Percentiles rank a stretch among this genome's conserved stretches.
Conservation (phyloP, 2,888 invertebrate species). For the Bugulina stolonifera region DNA sequence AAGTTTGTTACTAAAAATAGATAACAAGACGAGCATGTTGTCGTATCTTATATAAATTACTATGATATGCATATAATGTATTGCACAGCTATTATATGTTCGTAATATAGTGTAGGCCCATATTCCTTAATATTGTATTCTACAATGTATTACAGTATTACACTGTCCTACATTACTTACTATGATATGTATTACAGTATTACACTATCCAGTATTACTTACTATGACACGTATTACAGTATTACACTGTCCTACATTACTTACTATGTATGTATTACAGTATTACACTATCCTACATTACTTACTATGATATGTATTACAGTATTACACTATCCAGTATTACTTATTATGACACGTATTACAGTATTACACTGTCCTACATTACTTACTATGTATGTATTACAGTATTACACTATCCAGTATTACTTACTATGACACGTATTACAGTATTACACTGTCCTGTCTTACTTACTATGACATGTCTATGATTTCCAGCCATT, state of each 20-base stretch:
- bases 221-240: slow-evolving; percentile 41
- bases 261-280: background rate
- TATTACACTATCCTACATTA: background rate
- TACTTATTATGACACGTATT: background rate
- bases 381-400: background rate
- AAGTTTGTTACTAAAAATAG: slow-evolving; percentile 47
- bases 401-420: background rate
- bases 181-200: background rate
- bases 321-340: background rate
- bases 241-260: background rate
- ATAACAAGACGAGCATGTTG: too few relatives aligned
- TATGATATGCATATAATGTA: background rate
- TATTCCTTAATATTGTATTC: too few relatives aligned
- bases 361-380: background rate
- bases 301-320: background rate
- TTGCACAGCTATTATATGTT: too few relatives aligned
- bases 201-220: slow-evolving; percentile 34
- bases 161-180: background rate
- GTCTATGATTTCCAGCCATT: slow-evolving; percentile 47
- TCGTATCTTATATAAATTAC: background rate
- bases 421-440: background rate
- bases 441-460: background rate
- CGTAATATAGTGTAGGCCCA: too few relatives aligned
- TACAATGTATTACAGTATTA: too few relatives aligned
- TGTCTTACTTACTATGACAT: slow-evolving; percentile 15